phyloP scores from a whole-genome alignment of 2,888 invertebrate genomes.

The Endotricha flammealis region DNA sequence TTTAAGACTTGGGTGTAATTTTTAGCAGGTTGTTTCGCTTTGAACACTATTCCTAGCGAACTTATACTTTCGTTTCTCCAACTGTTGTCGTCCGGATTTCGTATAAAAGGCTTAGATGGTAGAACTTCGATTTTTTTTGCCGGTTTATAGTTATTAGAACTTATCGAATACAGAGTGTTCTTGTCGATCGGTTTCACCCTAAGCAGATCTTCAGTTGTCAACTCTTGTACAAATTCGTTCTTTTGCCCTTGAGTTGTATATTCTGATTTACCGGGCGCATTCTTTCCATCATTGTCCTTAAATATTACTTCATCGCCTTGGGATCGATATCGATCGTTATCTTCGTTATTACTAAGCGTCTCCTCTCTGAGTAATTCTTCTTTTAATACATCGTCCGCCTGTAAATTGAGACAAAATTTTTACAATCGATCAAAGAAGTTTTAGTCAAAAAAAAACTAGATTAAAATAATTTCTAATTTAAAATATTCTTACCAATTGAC shows the following conservation, averaged over 20 bases:
- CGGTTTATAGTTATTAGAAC: slow-evolving; percentile 52
- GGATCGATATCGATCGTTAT: slow-evolving; percentile 30
- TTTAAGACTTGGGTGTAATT: slow-evolving; percentile 65
- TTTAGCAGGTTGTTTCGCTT: slow-evolving; percentile 65
- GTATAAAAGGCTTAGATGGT: slow-evolving; percentile 48
- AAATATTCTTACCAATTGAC: slow-evolving; percentile 60
- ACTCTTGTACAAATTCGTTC: slow-evolving; percentile 11
- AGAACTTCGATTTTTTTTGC: slow-evolving; percentile 64
- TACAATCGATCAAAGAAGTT: too few species aligned
- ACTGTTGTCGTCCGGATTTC: slow-evolving; percentile 68
- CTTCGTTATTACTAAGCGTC: slow-evolving; percentile 37
- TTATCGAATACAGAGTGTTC: slow-evolving; percentile 48
- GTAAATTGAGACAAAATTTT: too few species aligned
- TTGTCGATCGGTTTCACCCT: slow-evolving; percentile 48
- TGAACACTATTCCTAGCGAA: slow-evolving; percentile 68
- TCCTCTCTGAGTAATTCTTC: slow-evolving; percentile 56
- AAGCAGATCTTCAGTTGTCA: slow-evolving; percentile 22
- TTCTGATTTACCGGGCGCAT: too few species aligned
- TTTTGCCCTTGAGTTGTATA: slow-evolving; percentile 8
- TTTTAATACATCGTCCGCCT: slow-evolving; percentile 57
- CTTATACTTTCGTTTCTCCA: slow-evolving; percentile 72
- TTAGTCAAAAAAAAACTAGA: too few species aligned
- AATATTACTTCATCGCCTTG: slow-evolving; percentile 11
- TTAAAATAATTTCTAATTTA: too few species aligned
- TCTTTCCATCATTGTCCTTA: too few species aligned